phyloP scores from a whole-genome alignment of 2,113 vertebrate genomes.

The Prietella phreatophila region DNA sequence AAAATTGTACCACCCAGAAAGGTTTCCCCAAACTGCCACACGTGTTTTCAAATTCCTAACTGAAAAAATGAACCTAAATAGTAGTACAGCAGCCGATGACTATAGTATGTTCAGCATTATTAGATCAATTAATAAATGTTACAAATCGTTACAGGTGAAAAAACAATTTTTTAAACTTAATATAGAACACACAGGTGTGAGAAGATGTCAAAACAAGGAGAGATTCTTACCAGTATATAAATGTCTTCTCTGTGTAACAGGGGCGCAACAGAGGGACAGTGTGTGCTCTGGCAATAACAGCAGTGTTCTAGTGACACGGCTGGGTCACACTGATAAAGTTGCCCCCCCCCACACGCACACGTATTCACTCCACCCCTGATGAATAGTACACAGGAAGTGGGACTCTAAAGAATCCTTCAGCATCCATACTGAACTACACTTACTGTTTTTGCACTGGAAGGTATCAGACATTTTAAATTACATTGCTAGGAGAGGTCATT shows the following conservation, averaged over 20 bases:
- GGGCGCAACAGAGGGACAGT: constrained; percentile 7
- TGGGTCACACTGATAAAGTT: constrained; percentile 69
- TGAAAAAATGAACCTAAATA: neutral
- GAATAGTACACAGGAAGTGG: constrained; percentile 23
- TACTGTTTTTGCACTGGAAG: neutral
- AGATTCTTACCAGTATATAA: constrained; percentile 64
- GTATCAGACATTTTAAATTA: neutral
- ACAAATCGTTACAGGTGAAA: neutral
- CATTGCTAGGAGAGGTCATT: neutral
- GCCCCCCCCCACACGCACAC: constrained; percentile 24
- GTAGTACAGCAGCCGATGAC: neutral
- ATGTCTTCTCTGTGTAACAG: constrained; percentile 27
- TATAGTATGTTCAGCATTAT: neutral
- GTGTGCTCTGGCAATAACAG: constrained; percentile 20
- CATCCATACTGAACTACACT: neutral
- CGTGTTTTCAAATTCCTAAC: neutral
- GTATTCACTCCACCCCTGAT: constrained; percentile 31
- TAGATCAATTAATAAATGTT: neutral
- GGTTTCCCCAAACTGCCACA: neutral
- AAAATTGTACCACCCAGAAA: neutral
- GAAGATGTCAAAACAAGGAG: neutral
- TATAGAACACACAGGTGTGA: neutral
- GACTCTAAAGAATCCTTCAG: neutral
- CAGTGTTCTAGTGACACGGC: constrained; percentile 48
- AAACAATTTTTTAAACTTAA: neutral